Conservation (phyloP, 2,797 vertebrate species). For the Pelochelys cantorii region DNA sequence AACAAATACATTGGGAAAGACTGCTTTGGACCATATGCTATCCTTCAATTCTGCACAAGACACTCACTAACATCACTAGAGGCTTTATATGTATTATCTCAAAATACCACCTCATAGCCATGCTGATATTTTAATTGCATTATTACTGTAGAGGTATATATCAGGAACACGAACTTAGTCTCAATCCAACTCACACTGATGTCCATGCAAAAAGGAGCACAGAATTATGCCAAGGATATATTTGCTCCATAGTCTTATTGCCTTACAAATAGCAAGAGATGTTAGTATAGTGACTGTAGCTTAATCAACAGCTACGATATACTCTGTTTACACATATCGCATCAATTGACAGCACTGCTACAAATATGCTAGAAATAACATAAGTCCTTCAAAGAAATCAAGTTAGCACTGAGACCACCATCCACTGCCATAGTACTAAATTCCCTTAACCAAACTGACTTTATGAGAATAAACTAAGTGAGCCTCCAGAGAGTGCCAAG, state of each 20-base stretch:
- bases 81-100: background rate
- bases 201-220: accelerated
- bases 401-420: slow-evolving; percentile 30
- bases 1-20: background rate
- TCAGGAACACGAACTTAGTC: background rate
- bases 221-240: accelerated
- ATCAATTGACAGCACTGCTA: slow-evolving; percentile 1
- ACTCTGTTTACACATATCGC: background rate
- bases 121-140: background rate
- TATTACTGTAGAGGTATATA: accelerated
- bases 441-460: slow-evolving; percentile 56
- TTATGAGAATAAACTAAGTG: slow-evolving; percentile 65
- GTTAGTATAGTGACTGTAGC: background rate
- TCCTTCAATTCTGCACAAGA: background rate
- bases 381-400: slow-evolving; percentile 19
- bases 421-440: slow-evolving; percentile 32
- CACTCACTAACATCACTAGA: background rate
- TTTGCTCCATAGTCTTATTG: background rate
- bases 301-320: slow-evolving; percentile 16
- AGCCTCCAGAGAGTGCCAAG: slow-evolving; percentile 33
- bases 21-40: background rate
- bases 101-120: background rate
- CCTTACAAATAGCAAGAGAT: background rate
- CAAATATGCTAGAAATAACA: slow-evolving; percentile 56
- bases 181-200: background rate